Evolutionary conservation across 2,888 invertebrate species (phyloP), one percentile per base, ranked within the genome.

Genomic region (Alcis repandata): DNA sequence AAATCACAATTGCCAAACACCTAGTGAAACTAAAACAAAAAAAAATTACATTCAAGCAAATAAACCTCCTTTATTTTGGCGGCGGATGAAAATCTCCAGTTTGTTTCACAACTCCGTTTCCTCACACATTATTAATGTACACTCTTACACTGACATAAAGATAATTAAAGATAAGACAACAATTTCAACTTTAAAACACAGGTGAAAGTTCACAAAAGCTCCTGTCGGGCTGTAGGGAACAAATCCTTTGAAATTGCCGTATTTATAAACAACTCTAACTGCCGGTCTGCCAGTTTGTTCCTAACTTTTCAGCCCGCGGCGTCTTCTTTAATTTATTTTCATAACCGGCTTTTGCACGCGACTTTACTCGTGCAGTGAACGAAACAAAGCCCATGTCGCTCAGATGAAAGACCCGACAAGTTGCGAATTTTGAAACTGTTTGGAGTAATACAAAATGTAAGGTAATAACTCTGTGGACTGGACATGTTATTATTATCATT

Each of bases 171-270:
- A 84, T 85, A 85, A 86, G 74, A 72, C 73, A 74, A 78, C 80
- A 80, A 78, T 79, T 81, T 76, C 73, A 81, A 79, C 80, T 77
- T 83, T 77, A 74, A 71, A 67, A 72, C 77, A 69, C 84, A 84
- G 82, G 83, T 82, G 73, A 80, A 86, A 87, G 79, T 87, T 88
- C 58, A n/a, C 86, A 87, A 86, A 85, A 83, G 79, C 79, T 73
- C 70, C 77, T 76, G 78, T 75, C 77, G 62, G 76, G 79, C 75
- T 71, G 73, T 75, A 80, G 74, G 72, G 79, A 81, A 81, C 82
- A 84, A 86, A 86, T 85, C 87, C 89, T 90, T 90, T 90, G 89
- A 85, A 89, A 83, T 85, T 84, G 82, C 83, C 86, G 86, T 87
- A 88, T 88, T 80, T 82, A 87, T 86, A 88, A 88, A 88, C 87